Conservation (phyloP, 2,113 vertebrate genomes). For the Pygoscelis antarcticus region DNA sequence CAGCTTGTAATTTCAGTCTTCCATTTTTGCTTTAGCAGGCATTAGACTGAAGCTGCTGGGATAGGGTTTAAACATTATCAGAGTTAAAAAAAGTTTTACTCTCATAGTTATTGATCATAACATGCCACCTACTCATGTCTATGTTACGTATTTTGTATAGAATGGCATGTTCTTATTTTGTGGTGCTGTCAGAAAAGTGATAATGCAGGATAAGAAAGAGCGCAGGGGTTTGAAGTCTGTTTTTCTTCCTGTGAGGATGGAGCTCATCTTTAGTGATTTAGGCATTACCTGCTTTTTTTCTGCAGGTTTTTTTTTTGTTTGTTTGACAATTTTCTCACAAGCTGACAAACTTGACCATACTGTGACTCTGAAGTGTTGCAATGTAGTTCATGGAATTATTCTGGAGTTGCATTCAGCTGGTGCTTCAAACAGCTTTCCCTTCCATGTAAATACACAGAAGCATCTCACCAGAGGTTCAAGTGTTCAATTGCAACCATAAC, state of each 20-base stretch:
- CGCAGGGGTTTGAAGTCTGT: neutral
- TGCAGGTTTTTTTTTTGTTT: neutral
- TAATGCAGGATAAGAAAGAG: neutral
- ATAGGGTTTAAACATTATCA: constrained; percentile 53
- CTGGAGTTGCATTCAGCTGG: neutral
- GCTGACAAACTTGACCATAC: neutral
- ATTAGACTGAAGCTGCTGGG: constrained; percentile 33
- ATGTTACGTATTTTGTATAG: neutral
- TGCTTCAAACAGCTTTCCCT: neutral
- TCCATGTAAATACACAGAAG: neutral
- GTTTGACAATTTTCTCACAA: neutral
- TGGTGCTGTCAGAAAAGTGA: neutral
- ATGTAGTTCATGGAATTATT: neutral
- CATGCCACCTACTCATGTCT: constrained; percentile 8
- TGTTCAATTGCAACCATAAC: neutral
- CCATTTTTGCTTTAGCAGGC: constrained; percentile 38
- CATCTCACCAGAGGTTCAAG: accelerated
- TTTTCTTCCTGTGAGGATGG: neutral
- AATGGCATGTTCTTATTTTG: neutral
- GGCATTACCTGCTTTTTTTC: neutral
- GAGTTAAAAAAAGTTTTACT: constrained; percentile 49
- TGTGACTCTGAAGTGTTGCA: neutral
- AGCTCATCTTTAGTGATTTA: neutral
- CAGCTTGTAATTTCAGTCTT: constrained; percentile 70
- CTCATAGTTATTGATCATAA: constrained; percentile 44